Evolutionary conservation across 2,888 invertebrate species (phyloP).

Genomic region (Synanthedon tipuliformis): DNA sequence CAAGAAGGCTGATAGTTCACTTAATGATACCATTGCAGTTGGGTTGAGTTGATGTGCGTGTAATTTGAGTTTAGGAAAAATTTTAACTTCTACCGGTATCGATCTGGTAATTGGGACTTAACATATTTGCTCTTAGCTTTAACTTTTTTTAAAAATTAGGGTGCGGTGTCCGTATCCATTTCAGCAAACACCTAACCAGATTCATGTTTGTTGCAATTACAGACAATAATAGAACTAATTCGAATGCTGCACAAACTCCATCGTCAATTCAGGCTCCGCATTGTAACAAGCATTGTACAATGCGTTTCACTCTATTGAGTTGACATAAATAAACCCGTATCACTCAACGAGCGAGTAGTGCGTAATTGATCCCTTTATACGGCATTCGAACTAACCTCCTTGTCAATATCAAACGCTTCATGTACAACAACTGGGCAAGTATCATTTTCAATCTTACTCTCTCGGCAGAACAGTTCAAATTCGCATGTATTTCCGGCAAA

Average conservation of each 20-base stretch:
- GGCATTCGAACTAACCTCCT: conserved; percentile 13
- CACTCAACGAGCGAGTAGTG: conserved; percentile 22
- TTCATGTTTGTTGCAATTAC: too few species aligned
- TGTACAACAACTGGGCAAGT: background rate
- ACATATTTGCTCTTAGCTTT: too few species aligned
- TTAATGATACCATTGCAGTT: too few species aligned
- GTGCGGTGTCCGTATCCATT: too few species aligned
- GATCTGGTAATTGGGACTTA: too few species aligned
- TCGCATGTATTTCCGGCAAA: background rate
- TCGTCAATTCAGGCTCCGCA: background rate
- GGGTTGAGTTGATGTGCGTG: too few species aligned
- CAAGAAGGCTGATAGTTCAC: too few species aligned
- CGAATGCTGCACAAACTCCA: background rate
- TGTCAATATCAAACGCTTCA: background rate
- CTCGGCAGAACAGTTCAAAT: background rate
- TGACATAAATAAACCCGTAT: conserved; percentile 30
- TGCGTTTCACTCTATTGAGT: conserved; percentile 24
- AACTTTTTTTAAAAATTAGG: too few species aligned
- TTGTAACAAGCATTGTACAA: conserved; percentile 11
- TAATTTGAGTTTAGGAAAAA: too few species aligned
- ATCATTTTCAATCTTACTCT: background rate
- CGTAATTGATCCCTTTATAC: conserved; percentile 35
- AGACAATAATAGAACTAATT: too few species aligned
- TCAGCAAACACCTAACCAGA: too few species aligned
- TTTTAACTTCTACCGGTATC: too few species aligned